These are phyloP conservation scores for Colostygia pectinataria DNA, from an alignment of 2,888 invertebrate species.

Conservation along the genomic window DNA sequence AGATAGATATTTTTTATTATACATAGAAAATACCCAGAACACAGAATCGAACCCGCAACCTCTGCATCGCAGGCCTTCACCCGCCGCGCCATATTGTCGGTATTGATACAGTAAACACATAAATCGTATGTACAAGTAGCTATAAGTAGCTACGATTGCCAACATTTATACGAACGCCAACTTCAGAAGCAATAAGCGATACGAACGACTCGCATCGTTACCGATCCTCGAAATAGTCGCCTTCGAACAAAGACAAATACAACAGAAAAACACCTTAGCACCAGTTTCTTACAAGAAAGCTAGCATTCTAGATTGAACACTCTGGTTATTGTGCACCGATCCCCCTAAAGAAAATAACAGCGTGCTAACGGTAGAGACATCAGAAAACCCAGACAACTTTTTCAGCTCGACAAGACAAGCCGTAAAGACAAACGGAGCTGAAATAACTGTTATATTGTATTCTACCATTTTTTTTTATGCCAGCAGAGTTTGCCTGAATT, in stretches of 20 bases:
- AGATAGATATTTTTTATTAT: too few species aligned
- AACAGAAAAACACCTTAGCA: not conserved
- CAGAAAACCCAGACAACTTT: slow-evolving; percentile 19
- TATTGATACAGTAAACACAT: slow-evolving; percentile 5
- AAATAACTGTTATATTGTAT: slow-evolving; percentile 24
- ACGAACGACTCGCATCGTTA: slow-evolving; percentile 10
- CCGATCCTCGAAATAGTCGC: slow-evolving; percentile 11
- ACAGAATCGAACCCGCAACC: too few species aligned
- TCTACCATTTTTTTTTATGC: too few species aligned
- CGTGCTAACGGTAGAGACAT: slow-evolving; percentile 1
- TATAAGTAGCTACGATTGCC: not conserved
- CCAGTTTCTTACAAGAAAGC: too few species aligned
- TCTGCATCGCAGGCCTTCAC: too few species aligned
- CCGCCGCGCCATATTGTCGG: too few species aligned
- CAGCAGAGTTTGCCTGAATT: too few species aligned
- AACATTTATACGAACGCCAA: slow-evolving; percentile 20
- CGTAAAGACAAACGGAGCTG: slow-evolving; percentile 59
- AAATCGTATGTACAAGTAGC: not conserved
- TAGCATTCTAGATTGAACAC: too few species aligned
- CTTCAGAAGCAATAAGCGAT: slow-evolving; percentile 21
- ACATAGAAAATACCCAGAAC: too few species aligned
- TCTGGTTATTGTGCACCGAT: too few species aligned
- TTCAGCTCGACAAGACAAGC: slow-evolving; percentile 27
- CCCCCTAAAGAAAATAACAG: too few species aligned
- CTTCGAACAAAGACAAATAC: slow-evolving; percentile 9